Conservation (phyloP, 1,140 invertebrate genomes). For the Dreissena polymorpha region DNA sequence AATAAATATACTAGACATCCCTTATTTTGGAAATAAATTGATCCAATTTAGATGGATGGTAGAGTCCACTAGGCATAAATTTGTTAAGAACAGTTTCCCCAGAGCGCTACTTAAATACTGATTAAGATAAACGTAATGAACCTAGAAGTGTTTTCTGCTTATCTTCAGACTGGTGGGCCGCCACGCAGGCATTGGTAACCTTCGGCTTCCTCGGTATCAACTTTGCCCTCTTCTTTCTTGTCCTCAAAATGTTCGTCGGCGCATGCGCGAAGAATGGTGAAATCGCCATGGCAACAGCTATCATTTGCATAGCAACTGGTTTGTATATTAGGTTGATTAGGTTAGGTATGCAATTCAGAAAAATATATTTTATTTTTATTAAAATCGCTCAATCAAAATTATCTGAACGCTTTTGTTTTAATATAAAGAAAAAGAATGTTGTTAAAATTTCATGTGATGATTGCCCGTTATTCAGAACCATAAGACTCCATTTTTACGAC, state of each 20-base stretch:
- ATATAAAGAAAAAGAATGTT: not conserved
- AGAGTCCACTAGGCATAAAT: too few species aligned
- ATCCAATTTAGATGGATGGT: too few species aligned
- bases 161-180: constrained; percentile 48
- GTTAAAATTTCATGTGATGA: not conserved
- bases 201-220: constrained; percentile 51
- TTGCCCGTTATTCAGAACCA: too few species aligned
- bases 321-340: not conserved
- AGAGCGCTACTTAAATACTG: too few species aligned
- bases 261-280: constrained; percentile 42
- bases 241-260: constrained; percentile 40
- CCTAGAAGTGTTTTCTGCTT: not conserved
- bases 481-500: too few species aligned
- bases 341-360: too few species aligned
- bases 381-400: too few species aligned
- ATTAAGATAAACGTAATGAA: too few species aligned
- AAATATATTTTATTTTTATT: too few species aligned
- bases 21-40: too few species aligned
- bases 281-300: constrained; percentile 40
- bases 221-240: constrained; percentile 22
- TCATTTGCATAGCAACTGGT: constrained; percentile 43
- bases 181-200: constrained; percentile 41
- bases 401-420: not conserved
- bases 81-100: too few species aligned
- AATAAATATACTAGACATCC: too few species aligned